Percentiles rank a stretch among this genome's conserved stretches.
Conservation (phyloP, 2,113 vertebrate genomes). For the Chlorodrepanis virens region DNA sequence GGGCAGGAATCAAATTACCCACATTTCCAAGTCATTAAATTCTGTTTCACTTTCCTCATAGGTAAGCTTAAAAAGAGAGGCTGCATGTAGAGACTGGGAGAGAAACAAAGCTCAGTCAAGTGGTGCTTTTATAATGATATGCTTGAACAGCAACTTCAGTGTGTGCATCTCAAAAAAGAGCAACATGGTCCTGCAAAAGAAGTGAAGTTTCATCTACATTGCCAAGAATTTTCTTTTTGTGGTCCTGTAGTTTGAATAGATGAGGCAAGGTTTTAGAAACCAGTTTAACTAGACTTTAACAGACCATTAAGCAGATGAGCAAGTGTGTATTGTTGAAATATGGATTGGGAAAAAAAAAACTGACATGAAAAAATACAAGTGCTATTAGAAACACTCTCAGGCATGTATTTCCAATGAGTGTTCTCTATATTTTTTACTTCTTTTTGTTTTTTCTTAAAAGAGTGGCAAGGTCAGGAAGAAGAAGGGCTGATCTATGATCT, state of each 20-base stretch:
- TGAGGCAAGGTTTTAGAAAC: conserved; percentile 39
- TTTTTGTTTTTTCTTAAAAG: not conserved
- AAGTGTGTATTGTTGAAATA: conserved; percentile 2
- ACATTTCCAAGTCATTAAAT: not conserved
- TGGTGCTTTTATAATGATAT: not conserved
- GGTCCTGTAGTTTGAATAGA: conserved; percentile 17
- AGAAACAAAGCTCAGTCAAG: not conserved
- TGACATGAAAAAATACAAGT: not conserved
- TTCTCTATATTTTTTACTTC: not conserved
- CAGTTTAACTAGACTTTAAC: conserved; percentile 43
- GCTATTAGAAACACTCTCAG: not conserved
- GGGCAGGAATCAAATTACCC: conserved; percentile 11
- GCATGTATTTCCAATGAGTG: not conserved
- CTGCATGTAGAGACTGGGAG: not conserved
- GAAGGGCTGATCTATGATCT: not conserved
- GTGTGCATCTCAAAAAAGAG: not conserved
- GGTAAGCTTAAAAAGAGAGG: not conserved
- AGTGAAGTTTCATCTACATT: not conserved
- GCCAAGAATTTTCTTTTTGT: not conserved
- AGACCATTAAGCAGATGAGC: not conserved
- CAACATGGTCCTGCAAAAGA: not conserved
- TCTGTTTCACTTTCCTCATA: not conserved
- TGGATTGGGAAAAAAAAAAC: not conserved
- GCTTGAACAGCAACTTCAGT: conserved; percentile 36
- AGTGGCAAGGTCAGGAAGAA: not conserved